Conservation (phyloP, 2,797 vertebrate species). For the Neosalanx taihuensis region DNA sequence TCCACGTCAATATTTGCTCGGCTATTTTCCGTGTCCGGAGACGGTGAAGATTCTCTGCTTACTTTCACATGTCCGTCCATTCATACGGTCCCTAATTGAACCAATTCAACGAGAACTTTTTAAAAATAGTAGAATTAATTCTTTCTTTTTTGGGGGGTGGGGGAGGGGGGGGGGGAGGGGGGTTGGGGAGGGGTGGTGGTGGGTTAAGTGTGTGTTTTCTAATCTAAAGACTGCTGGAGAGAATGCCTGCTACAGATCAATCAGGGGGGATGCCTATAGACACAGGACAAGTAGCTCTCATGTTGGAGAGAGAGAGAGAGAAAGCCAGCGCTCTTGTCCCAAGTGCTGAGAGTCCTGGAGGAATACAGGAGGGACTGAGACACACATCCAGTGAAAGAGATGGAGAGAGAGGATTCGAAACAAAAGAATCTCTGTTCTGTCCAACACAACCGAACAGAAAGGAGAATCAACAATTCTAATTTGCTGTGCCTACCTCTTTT, state of each 20-base stretch:
- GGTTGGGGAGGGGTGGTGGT: neutral
- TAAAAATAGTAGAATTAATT: constrained; percentile 6
- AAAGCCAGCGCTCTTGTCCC: constrained; percentile 27
- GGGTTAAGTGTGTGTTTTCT: constrained; percentile 45
- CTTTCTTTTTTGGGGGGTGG: neutral
- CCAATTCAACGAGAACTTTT: constrained; percentile 36
- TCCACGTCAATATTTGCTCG: constrained; percentile 7
- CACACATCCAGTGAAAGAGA: constrained; percentile 23
- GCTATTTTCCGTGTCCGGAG: constrained; percentile 11
- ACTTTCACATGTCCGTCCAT: constrained; percentile 34
- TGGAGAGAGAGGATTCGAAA: constrained; percentile 43
- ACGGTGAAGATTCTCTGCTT: constrained; percentile 37
- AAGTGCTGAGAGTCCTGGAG: constrained; percentile 32
- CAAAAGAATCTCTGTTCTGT: constrained; percentile 52
- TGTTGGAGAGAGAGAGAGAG: constrained; percentile 20
- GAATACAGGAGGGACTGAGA: constrained; percentile 26
- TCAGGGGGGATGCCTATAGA: constrained; percentile 37
- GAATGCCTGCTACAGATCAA: constrained; percentile 47
- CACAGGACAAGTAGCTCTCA: constrained; percentile 10
- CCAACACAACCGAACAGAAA: constrained; percentile 54
- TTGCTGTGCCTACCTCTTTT: constrained; percentile 61
- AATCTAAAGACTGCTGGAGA: constrained; percentile 38
- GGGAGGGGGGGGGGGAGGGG: too few relatives aligned
- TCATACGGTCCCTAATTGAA: constrained; percentile 33
- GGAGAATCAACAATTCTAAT: constrained; percentile 64